Evolutionary conservation across 2,888 invertebrate genomes (phyloP), one percentile per base, ranked within the genome.

Genomic region (Clitarchus hookeri): DNA sequence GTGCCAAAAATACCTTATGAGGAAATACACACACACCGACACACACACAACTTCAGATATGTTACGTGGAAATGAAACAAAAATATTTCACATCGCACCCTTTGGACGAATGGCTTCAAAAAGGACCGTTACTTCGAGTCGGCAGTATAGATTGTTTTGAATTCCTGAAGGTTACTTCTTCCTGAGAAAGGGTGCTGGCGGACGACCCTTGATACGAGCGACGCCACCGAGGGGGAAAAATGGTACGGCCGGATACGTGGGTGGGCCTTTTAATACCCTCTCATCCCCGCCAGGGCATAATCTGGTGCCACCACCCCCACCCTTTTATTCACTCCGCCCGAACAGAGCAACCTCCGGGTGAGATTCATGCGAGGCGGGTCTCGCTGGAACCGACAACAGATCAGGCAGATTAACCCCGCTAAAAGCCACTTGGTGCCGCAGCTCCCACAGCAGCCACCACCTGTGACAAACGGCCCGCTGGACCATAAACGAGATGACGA

Each of bases 201-300:
- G 65, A 65, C 16, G 65, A 19, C 11, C n/a, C 65, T 65, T 65
- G 65, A 65, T 65, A 65, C 65, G 65, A 65, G 16, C 6, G 65
- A 23, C 65, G 65, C 19, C 23, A 8, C 3, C 11, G 19, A 16
- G 65, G 19, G 65, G n/a, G 65, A 8, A 8, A 4, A 65, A n/a
- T 16, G 65, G 65, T 65, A 0, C 65, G 16, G 19, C 23, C 23
- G 65, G 16, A 65, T 6, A 65, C 65, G 65, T 65, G 65, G 65
- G 65, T 65, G 65, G 65, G 65, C 65, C 65, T 65, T 65, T 65
- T 65, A 65, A 65, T 65, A 65, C 65, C 65, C 65, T 3, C 65
- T 65, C 65, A 65, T 65, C 65, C 48, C 65, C 23, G n/a, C 19
- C 8, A 65, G 23, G 65, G 23, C 19, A 65, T 65, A 65, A 65